Percentiles rank a stretch among this genome's conserved stretches.
Conservation (phyloP, 2,113 vertebrate species). For the Halichoeres trimaculatus region DNA sequence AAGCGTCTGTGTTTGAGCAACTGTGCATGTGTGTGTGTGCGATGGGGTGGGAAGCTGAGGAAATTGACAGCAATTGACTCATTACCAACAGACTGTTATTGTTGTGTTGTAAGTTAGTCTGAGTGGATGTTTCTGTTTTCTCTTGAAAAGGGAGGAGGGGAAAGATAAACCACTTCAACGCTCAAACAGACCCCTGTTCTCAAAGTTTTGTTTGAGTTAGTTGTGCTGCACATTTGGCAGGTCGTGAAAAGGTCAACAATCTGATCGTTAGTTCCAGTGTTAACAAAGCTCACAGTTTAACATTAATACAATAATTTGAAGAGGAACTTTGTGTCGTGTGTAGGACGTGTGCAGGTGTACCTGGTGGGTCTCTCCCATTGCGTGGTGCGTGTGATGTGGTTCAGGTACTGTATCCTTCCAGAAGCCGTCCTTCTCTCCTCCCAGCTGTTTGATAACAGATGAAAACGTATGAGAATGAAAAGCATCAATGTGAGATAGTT, state of each 20-base stretch:
- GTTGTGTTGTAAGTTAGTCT: slow-evolving; percentile 46
- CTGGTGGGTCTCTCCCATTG: slow-evolving; percentile 96
- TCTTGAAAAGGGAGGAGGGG: background rate
- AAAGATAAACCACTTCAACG: too few relatives aligned
- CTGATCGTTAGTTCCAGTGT: too few relatives aligned
- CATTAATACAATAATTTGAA: too few relatives aligned
- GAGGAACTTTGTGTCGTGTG: background rate
- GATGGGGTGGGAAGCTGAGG: slow-evolving; percentile 18
- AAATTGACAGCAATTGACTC: slow-evolving; percentile 41
- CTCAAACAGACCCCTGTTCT: too few relatives aligned
- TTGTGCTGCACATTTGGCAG: background rate
- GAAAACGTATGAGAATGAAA: background rate
- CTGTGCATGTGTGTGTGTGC: background rate
- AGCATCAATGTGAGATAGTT: background rate
- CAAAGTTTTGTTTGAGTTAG: too few relatives aligned
- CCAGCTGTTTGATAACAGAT: slow-evolving; percentile 84
- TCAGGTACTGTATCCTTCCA: slow-evolving; percentile 96
- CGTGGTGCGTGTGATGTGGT: slow-evolving; percentile 95
- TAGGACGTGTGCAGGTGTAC: slow-evolving; percentile 70
- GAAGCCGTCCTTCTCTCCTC: slow-evolving; percentile 95
- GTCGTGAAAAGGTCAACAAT: slow-evolving; percentile 16
- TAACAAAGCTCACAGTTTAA: too few relatives aligned
- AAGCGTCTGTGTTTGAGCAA: background rate
- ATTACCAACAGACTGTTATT: slow-evolving; percentile 61
- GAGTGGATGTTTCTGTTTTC: slow-evolving; percentile 21